A percentile compares a stretch with the other conserved stretches of the same genome.
Evolutionary conservation across 2,113 vertebrate species (phyloP).

Genomic region (Nipponia nippon): DNA sequence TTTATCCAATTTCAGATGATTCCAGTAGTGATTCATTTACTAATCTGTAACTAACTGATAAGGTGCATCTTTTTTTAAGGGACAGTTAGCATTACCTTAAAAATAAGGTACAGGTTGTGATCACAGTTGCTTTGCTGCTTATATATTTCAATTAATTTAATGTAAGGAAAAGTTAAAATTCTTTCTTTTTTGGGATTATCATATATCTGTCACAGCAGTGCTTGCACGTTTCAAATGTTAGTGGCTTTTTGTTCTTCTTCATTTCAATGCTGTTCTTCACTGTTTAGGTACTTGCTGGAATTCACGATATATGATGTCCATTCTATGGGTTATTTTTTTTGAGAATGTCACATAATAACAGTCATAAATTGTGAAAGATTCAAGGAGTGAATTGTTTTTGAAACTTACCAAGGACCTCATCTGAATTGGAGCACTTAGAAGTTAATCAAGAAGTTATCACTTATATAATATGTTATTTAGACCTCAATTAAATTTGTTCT

Average conservation of each 20-base stretch:
- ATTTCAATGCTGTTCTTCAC: neutral
- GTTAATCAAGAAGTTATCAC: slow-evolving; percentile 26
- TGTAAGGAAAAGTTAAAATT: neutral
- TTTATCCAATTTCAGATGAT: neutral
- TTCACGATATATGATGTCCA: neutral
- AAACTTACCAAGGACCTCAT: neutral
- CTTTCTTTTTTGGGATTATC: neutral
- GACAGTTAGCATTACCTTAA: neutral
- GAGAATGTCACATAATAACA: neutral
- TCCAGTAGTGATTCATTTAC: neutral
- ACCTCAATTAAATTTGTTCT: slow-evolving; percentile 40
- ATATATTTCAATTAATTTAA: neutral
- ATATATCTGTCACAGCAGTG: neutral
- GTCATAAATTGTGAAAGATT: neutral
- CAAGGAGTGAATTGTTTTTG: neutral
- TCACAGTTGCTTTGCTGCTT: neutral
- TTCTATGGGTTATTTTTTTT: neutral
- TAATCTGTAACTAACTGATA: neutral
- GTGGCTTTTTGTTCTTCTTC: neutral
- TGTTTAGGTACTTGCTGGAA: neutral
- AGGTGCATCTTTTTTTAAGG: neutral
- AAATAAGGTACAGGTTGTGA: neutral
- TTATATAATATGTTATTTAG: slow-evolving; percentile 26
- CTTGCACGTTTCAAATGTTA: neutral
- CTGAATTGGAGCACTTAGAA: slow-evolving; percentile 12